Percentiles rank a stretch among this genome's conserved stretches.
phyloP scores from a whole-genome alignment of 2,888 invertebrate species.

The Nemapogon koenigi region DNA sequence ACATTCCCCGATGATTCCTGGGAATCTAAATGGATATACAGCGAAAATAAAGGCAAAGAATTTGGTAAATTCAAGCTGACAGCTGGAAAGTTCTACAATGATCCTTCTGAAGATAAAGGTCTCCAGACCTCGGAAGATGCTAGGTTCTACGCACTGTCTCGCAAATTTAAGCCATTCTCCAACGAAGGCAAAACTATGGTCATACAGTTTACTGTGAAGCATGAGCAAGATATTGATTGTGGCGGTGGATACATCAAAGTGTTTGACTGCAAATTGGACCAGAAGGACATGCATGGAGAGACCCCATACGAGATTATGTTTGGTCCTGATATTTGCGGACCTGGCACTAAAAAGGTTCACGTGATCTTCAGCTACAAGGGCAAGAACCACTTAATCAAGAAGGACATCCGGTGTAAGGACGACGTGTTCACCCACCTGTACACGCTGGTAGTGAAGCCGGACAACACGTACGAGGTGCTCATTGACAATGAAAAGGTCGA shows the following conservation, averaged over 20 bases:
- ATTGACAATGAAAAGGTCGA: conserved; percentile 97
- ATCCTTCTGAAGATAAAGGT: conserved; percentile 90
- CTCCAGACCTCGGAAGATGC: conserved; percentile 97
- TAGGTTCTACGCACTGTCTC: conserved; percentile 95
- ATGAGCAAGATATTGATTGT: conserved; percentile 99
- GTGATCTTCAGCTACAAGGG: conserved; percentile 99
- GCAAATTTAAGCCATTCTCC: conserved; percentile 89
- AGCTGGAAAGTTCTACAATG: conserved; percentile 95
- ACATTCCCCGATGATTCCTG: conserved; percentile 84
- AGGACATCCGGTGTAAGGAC: conserved; percentile 98
- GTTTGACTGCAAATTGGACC: conserved; percentile 88
- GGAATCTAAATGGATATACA: conserved; percentile 91
- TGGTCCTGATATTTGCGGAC: conserved; percentile 99
- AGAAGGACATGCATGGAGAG: conserved; percentile 97
- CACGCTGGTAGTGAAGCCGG: conserved; percentile 92
- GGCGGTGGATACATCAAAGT: conserved; percentile 92
- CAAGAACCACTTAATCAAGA: conserved; percentile 96
- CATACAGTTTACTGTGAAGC: conserved; percentile 97
- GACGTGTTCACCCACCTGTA: conserved; percentile 98
- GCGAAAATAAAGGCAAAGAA: conserved; percentile 92
- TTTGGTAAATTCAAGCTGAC: conserved; percentile 92
- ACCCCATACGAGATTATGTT: conserved; percentile 98
- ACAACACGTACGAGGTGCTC: conserved; percentile 96
- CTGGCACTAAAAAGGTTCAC: conserved; percentile 98
- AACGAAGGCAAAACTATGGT: conserved; percentile 93